phyloP scores from a whole-genome alignment of 2,888 invertebrate species.

The Augiades crinisus region DNA sequence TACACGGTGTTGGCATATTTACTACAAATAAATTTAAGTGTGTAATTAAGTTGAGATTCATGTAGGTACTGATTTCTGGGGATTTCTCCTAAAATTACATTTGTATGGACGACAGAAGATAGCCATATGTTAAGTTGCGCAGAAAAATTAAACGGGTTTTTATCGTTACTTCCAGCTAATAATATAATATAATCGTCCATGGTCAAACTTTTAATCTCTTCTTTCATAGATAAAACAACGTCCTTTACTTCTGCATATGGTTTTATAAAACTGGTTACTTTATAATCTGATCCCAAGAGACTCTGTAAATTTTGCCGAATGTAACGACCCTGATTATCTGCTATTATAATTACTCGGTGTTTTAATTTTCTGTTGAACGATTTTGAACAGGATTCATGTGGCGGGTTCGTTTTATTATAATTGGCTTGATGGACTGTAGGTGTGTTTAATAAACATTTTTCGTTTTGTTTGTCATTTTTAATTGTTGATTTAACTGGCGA shows the following conservation, averaged over 20 bases:
- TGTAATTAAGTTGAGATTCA: neutral
- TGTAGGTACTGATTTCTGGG: neutral
- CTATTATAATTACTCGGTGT: slow-evolving; percentile 16
- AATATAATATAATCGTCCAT: neutral
- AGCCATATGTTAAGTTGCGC: neutral
- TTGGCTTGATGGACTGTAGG: too few species aligned
- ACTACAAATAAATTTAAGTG: neutral
- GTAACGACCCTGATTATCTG: neutral
- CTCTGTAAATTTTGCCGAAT: neutral
- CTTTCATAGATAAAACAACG: neutral
- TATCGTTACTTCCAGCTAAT: neutral
- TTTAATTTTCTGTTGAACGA: too few species aligned
- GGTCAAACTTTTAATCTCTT: neutral
- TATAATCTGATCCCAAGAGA: neutral
- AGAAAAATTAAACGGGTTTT: neutral
- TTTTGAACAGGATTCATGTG: too few species aligned
- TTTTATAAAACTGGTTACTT: too few species aligned
- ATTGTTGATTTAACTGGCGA: too few species aligned
- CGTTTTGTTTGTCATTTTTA: too few species aligned
- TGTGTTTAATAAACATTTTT: too few species aligned
- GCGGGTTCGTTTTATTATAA: too few species aligned
- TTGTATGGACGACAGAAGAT: neutral
- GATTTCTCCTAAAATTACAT: neutral
- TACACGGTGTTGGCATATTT: neutral
- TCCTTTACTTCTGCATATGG: neutral